Evolutionary conservation across 2,888 invertebrate genomes (phyloP).

Genomic region (Exocentrus adspersus): DNA sequence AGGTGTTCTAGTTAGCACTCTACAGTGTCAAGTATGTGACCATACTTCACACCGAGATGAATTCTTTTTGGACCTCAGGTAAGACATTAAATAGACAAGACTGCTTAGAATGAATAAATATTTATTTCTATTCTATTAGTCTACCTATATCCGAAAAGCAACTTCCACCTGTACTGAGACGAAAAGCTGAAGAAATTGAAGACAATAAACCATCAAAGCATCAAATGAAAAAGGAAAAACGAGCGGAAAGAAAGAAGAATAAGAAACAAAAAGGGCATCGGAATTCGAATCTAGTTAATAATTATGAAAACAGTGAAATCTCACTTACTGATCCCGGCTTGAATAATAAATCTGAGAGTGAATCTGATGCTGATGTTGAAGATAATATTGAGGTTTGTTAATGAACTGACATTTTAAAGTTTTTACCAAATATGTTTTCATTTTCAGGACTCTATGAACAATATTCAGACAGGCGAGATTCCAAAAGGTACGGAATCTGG

Average conservation of each 20-base stretch:
- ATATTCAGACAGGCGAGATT: constrained; percentile 27
- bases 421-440: no score
- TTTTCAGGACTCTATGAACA: constrained; percentile 42
- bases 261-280: constrained; percentile 63
- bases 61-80: constrained; percentile 87
- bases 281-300: constrained; percentile 31
- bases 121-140: constrained; percentile 66
- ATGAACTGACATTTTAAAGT: no score
- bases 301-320: constrained; percentile 3
- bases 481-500: constrained; percentile 70
- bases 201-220: constrained; percentile 72
- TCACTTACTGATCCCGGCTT: constrained; percentile 58
- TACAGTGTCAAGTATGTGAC: constrained; percentile 89
- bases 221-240: constrained; percentile 73
- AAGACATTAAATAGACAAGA: not conserved
- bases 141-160: constrained; percentile 86
- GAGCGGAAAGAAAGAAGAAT: constrained; percentile 68
- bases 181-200: constrained; percentile 61
- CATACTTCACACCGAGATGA: constrained; percentile 89
- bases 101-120: no score
- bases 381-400: constrained; percentile 74
- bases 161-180: constrained; percentile 72
- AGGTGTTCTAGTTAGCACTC: constrained; percentile 88
- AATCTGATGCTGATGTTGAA: constrained; percentile 84
- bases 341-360: constrained; percentile 69